Conservation (phyloP, 2,797 vertebrate species). For the Muscicapa striata region DNA sequence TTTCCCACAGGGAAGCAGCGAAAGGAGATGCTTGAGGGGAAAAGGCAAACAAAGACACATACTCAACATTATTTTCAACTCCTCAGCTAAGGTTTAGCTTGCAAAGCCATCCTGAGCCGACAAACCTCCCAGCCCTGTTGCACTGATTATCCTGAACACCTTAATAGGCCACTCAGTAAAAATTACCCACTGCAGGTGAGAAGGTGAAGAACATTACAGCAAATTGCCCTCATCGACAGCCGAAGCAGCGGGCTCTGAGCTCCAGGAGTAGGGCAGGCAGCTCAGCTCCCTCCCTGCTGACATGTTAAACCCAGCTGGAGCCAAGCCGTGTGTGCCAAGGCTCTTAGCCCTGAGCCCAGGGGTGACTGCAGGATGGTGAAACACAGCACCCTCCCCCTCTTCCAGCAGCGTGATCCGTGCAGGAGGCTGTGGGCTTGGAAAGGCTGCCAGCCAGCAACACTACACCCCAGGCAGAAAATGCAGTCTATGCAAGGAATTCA, state of each 20-base stretch:
- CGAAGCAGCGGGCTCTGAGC: background rate
- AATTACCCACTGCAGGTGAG: constrained; percentile 15
- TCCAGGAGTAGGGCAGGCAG: background rate
- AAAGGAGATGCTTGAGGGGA: background rate
- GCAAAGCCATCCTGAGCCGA: background rate
- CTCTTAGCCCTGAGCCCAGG: background rate
- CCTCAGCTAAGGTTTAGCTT: background rate
- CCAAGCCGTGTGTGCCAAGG: background rate
- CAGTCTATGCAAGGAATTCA: constrained; percentile 62
- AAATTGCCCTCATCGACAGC: background rate
- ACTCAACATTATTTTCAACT: background rate
- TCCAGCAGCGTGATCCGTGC: background rate
- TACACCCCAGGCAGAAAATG: constrained; percentile 71
- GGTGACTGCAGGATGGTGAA: background rate
- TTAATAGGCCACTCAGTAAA: background rate
- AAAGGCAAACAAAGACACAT: background rate
- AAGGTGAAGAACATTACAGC: background rate
- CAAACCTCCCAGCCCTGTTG: background rate
- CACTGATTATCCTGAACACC: background rate
- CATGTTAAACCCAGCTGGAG: constrained; percentile 39
- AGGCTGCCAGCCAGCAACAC: constrained; percentile 62
- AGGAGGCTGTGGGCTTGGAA: constrained; percentile 41
- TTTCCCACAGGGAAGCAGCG: background rate
- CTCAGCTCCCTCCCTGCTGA: background rate
- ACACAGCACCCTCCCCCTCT: constrained; percentile 21